Evolutionary conservation across 2,888 invertebrate genomes (phyloP), one percentile per base, ranked within the genome.

Genomic region (Scaptomyza parva): DNA sequence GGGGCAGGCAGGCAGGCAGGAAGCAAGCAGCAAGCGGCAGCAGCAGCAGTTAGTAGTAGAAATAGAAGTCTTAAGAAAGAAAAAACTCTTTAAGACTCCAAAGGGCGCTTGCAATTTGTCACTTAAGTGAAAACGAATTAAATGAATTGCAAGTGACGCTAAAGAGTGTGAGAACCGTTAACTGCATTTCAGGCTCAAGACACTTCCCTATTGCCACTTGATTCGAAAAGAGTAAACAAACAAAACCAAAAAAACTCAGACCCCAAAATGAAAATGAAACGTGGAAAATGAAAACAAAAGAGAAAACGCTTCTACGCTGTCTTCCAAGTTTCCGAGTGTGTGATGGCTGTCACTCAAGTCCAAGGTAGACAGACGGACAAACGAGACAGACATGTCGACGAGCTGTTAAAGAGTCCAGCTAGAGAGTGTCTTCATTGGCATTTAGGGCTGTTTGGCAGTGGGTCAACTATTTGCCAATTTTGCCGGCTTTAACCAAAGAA

Each of bases 241-340:
- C 17, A 51, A 73, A 64, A 62, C 51, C 61, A 50, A 26, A 20
- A 33, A 77, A 68, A 61, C 50, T 3, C 26, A 63, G 52, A 63
- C 22, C 22, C 7, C 28, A 66, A 85, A 85, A 33, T 73, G 78
- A 83, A 82, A 82, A 73, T 52, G 83, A 82, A 82, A 85, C 77
- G 67, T 82, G 82, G 85, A 82, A 81, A 82, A 77, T 71, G 85
- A 82, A 82, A 63, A 77, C 41, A 77, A 79, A 82, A 79, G 84
- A 80, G 79, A 80, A 80, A 80, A 75, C 60, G 5, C 26, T 26
- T 40, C 55, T 41, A 48, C 43, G 48, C n/a, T n/a, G n/a, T n/a
- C n/a, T 37, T 72, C 53, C 51, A 52, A 69, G 54, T n/a, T n/a
- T n/a, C n/a, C n/a, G n/a, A n/a, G n/a, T n/a, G n/a, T 69, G 63